Base-by-base conservation (phyloP, 2,888 invertebrate species). In the Therioaphis trifolii region DNA sequence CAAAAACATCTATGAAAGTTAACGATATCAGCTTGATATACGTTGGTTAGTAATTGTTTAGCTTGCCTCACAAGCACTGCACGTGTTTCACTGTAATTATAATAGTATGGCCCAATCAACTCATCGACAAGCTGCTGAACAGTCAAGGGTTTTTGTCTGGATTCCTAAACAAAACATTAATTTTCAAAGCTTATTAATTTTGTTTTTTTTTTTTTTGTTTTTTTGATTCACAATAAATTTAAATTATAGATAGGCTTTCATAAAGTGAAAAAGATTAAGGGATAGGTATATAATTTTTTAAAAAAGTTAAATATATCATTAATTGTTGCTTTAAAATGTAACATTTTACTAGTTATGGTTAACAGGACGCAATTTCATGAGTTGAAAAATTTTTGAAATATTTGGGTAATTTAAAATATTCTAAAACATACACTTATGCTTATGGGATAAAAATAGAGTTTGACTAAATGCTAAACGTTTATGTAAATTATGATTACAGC, bases 51-150 rank as follows among this genome's bases (percentile, higher is more conserved):
- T 85, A 93, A 89, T 88, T 93, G 92, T 87, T 93, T 90, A 79
- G 93, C 93, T 89, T 93, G 93, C 82, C 92, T 90, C 86, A 92
- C 90, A 88, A 93, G 90, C 87, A 92, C 90, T 87, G 91, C 90
- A 87, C 90, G 90, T 84, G 91, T 91, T 87, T 90, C 89, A 85
- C 90, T 89, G 88, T 91, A 92, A 87, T 92, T 90, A 85, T 91
- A 90, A 89, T 93, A 93, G 88, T 93, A 90, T 86, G 90, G 89
- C 76, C 92, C 91, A 87, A 93, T 91, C 89, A 92, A 91, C 87
- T 89, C 90, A 87, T 93, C 92, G 86, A 93, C 91, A 87, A 93
- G 86, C 14, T 85, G 85, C 52, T 82, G 82, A 40, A 82, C 63
- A n/a, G 74, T 74, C 14, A 63, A 66, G 0, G 5, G 2, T n/a